Percentiles rank a stretch among this genome's conserved stretches.
phyloP scores from a whole-genome alignment of 2,113 vertebrate genomes.

The Solenodon paradoxus region DNA sequence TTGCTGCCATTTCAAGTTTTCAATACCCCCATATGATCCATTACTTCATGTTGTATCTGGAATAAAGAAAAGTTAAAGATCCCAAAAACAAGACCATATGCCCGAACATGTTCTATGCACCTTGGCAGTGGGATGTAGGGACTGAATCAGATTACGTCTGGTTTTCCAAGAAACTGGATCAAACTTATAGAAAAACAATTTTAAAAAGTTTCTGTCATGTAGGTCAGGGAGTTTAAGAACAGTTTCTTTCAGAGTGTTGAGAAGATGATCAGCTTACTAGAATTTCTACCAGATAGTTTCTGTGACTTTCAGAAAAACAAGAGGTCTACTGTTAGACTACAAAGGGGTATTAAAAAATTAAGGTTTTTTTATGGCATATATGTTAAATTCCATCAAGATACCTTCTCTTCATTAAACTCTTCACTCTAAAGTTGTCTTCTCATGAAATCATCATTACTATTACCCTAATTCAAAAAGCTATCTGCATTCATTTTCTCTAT shows the following conservation, averaged over 20 bases:
- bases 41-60: neutral
- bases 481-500: neutral
- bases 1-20: conserved; percentile 31
- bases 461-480: neutral
- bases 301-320: neutral
- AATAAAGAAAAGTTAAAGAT: conserved; percentile 60
- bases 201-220: neutral
- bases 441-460: neutral
- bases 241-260: neutral
- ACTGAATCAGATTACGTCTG: neutral
- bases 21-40: conserved; percentile 29
- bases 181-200: neutral
- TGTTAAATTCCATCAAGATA: neutral
- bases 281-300: neutral
- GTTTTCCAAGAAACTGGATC: neutral
- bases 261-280: neutral
- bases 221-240: neutral
- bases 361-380: neutral
- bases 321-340: neutral
- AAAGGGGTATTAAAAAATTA: neutral
- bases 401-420: fast-evolving
- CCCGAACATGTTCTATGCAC: neutral
- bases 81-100: conserved; percentile 56
- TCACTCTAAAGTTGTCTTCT: neutral
- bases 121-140: neutral